Conservation (phyloP, 2,888 invertebrate genomes). For the Crematogaster levior region DNA sequence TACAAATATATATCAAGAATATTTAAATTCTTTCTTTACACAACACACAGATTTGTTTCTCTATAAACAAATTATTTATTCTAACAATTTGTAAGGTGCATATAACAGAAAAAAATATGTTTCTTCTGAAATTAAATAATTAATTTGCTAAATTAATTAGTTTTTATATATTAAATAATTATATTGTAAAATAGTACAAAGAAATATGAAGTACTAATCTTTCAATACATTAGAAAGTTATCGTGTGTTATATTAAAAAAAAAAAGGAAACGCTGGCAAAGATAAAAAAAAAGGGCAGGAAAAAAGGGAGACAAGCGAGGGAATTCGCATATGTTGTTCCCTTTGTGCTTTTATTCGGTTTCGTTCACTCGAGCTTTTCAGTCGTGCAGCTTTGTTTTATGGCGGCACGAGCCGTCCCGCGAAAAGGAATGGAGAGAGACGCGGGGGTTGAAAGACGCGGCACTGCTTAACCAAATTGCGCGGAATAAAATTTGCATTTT, state of each 20-base stretch:
- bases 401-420: slow-evolving; percentile 13
- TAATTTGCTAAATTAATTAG: background rate
- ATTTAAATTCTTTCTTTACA: background rate
- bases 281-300: background rate
- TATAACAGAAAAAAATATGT: background rate
- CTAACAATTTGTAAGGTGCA: background rate
- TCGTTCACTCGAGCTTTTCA: slow-evolving; percentile 54
- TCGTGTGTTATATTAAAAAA: background rate
- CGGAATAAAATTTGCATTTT: slow-evolving; percentile 72
- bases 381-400: slow-evolving; percentile 50
- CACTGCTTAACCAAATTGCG: slow-evolving; percentile 68
- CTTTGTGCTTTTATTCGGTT: slow-evolving; percentile 47
- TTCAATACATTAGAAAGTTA: background rate
- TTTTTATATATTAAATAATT: background rate
- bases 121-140: background rate
- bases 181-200: background rate
- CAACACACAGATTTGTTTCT: background rate
- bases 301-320: slow-evolving; percentile 3
- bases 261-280: background rate
- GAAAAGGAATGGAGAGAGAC: slow-evolving; percentile 6
- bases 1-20: too few species aligned
- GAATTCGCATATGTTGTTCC: slow-evolving; percentile 21
- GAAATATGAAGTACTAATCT: background rate
- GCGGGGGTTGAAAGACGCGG: slow-evolving; percentile 16
- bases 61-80: background rate